Evolutionary conservation across 2,797 vertebrate species (phyloP).

Genomic region (Cercopithecus petaurista): DNA sequence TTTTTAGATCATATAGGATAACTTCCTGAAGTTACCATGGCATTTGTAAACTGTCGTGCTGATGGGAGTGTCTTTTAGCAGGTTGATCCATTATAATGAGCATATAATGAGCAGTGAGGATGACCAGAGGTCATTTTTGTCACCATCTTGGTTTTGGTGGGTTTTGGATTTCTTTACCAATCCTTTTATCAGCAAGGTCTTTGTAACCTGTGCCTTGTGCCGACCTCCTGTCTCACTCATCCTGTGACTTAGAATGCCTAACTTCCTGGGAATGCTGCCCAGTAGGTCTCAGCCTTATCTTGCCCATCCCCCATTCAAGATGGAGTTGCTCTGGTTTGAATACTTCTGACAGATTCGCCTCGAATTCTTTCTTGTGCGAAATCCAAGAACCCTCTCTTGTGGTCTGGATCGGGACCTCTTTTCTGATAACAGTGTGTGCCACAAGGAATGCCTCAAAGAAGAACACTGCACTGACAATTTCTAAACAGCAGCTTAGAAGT

Average conservation of each 20-base stretch:
- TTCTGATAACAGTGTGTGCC: neutral
- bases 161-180: too few relatives aligned
- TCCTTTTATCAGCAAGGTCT: too few relatives aligned
- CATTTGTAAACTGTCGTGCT: neutral
- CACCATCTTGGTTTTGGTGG: too few relatives aligned
- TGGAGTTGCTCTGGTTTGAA: neutral
- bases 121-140: too few relatives aligned
- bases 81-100: too few relatives aligned
- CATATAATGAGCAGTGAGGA: too few relatives aligned
- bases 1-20: neutral
- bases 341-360: neutral
- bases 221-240: neutral
- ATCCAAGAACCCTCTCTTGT: neutral
- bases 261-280: neutral
- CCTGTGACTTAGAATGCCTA: neutral
- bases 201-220: neutral
- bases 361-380: neutral
- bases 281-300: neutral
- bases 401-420: neutral
- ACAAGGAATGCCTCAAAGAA: neutral
- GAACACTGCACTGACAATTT: neutral
- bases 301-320: neutral
- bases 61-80: neutral
- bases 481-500: neutral
- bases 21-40: neutral